phyloP scores from a whole-genome alignment of 2,888 invertebrate species.

The Drosophila falleni region DNA sequence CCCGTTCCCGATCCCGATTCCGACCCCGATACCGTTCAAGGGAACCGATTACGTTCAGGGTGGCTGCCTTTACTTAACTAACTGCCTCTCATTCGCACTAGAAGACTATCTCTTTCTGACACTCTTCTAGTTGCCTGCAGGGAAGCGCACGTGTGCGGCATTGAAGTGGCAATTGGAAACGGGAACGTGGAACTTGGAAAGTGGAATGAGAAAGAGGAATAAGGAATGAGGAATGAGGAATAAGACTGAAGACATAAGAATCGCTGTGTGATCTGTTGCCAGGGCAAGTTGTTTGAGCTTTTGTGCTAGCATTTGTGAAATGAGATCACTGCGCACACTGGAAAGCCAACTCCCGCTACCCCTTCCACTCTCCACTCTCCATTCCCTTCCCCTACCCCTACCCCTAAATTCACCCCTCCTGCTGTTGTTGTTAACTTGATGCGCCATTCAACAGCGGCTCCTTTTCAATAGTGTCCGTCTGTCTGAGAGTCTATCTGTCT shows the following conservation, averaged over 20 bases:
- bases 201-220: background rate
- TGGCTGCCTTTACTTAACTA: conserved; percentile 31
- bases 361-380: background rate
- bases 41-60: conserved; percentile 13
- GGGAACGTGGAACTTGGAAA: conserved; percentile 2
- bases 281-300: conserved; percentile 46
- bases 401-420: background rate
- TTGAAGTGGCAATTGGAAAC: conserved; percentile 26
- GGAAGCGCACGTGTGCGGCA: conserved; percentile 50
- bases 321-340: conserved; percentile 55
- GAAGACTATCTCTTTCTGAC: background rate
- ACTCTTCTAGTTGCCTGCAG: conserved; percentile 1
- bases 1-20: background rate
- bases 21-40: background rate
- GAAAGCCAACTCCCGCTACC: conserved; percentile 14
- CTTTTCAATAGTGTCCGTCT: conserved; percentile 29
- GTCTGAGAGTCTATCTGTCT: background rate
- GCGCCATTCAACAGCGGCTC: conserved; percentile 53
- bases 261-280: conserved; percentile 38
- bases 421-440: conserved; percentile 38
- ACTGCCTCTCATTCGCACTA: background rate
- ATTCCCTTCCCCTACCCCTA: too few relatives aligned
- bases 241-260: background rate
- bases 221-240: background rate
- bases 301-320: conserved; percentile 52